Base-by-base conservation (phyloP, 2,888 invertebrate genomes). In the Cosmopolites sordidus region DNA sequence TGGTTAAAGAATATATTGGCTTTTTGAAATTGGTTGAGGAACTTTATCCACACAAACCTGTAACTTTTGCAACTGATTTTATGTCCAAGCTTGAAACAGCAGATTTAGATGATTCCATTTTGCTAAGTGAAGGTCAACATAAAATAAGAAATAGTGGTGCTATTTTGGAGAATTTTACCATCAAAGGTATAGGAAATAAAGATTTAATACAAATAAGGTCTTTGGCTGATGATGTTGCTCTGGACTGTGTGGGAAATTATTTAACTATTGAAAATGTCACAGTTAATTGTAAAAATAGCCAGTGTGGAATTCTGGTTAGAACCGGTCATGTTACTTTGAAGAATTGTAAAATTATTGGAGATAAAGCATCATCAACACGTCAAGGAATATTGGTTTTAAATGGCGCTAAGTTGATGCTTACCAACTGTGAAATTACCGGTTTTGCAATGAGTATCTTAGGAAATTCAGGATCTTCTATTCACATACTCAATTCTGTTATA, bases 201-300 rank as follows among this genome's bases (percentile, higher is more conserved):
- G 60, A 67, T 29, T 62, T 54, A 40, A 68, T 68, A 16, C 62
- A 60, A 40, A 66, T 73, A 56, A 74, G 75, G 1, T 72, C 75
- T 15, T 76, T 76, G 37, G 75, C 75, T 42, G 78, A 79, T 51
- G 76, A 76, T 62, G 73, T 79, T 0, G 69, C 83, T 58, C 67
- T 83, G 14, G 78, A 81, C 57, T 78, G 81, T 61, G 74, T 75
- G 55, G 78, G 78, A 0, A 72, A 78, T 59, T 69, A 76, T 60
- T 75, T 78, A 40, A 53, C 72, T 1, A 60, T 83, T n/a, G 77
- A 79, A 58, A 79, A 82, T 64, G 29, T 83, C 29, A 75, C 77
- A 1, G 65, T 83, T 11, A 74, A 82, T 60, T 77, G 80, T 39
- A 70, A 71, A 22, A 73, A 74, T 14, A 74, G 79, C 5, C 77